Evolutionary conservation across 2,113 vertebrate genomes (phyloP).

Genomic region (Hassar affinis): DNA sequence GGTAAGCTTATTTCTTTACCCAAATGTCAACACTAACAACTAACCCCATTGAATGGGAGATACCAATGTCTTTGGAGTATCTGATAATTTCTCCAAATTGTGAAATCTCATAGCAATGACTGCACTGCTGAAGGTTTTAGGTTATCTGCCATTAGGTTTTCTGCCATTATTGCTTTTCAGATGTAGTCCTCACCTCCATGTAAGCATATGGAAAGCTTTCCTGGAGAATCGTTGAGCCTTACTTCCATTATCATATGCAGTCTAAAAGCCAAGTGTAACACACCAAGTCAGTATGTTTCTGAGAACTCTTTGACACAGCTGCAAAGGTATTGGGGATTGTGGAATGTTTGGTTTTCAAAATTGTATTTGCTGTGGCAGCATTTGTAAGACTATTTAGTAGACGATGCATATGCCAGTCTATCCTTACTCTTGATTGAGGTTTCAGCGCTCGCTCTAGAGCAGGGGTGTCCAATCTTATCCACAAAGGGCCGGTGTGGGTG

Average conservation of each 20-base stretch:
- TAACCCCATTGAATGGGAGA: neutral
- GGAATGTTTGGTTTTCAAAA: neutral
- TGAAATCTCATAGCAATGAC: neutral
- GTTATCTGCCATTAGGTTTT: neutral
- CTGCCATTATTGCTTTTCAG: neutral
- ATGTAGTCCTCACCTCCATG: neutral
- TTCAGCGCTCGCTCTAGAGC: neutral
- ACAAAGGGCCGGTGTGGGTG: no score
- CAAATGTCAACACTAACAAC: neutral
- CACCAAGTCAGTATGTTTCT: neutral
- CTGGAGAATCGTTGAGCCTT: neutral
- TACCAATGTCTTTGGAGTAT: neutral
- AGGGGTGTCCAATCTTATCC: no score
- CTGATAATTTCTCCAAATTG: neutral
- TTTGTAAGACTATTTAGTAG: neutral
- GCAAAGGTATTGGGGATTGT: neutral
- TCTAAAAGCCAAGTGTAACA: neutral
- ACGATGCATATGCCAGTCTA: neutral
- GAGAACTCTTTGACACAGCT: neutral
- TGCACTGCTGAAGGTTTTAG: neutral
- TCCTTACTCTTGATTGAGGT: neutral
- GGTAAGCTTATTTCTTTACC: neutral
- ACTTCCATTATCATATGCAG: neutral
- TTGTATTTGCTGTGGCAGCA: neutral
- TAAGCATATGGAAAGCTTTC: neutral